Base-by-base conservation (phyloP, 2,113 vertebrate species). In the Chionodraco myersi region DNA sequence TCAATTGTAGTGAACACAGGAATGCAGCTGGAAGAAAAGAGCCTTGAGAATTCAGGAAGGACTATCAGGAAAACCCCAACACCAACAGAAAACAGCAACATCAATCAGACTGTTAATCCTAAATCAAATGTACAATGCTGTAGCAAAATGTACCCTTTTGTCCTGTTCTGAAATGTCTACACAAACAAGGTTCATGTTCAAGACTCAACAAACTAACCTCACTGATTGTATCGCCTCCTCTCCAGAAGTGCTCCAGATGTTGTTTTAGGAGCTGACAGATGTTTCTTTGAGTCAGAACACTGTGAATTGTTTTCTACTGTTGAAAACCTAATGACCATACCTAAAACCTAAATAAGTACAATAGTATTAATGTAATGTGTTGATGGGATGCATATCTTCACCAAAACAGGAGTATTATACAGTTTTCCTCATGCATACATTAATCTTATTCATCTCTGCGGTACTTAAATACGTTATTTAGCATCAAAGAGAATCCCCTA, bases 1-100 rank as follows among this genome's bases (percentile, higher is more conserved):
- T 75, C 52, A 5, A 21, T 51, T 75, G 16, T 16, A 64, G 48
- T 51, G 21, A 10, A 81, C 44, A 52, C 30, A 71, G 60, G 30
- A 36, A 54, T 45, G 30, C 10, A 13, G 9, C 48, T 45, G 41
- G 41, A 26, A 47, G 10, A 21, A 21, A 26, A 21, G n/a, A 30
- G 26, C 52, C 44, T 5, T 56, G 7, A 61, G 30, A 21, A 16
- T 41, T 41, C 36, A 41, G 36, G 36, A 41, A 41, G 68, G 10
- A 30, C 3, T 9, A 16, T 44, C n/a, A 53, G 5, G 41, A 14
- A 65, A 16, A 58, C 21, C 21, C 21, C 21, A 66, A 5, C 15
- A n/a, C 36, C 14, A 3, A 73, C 3, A 62, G 34, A 26, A 62
- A 57, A 47, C 14, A 47, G 0, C 69, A 49, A 26, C 16, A 21